Conservation (phyloP, 2,888 invertebrate species). For the Drosophila imparisetae region DNA sequence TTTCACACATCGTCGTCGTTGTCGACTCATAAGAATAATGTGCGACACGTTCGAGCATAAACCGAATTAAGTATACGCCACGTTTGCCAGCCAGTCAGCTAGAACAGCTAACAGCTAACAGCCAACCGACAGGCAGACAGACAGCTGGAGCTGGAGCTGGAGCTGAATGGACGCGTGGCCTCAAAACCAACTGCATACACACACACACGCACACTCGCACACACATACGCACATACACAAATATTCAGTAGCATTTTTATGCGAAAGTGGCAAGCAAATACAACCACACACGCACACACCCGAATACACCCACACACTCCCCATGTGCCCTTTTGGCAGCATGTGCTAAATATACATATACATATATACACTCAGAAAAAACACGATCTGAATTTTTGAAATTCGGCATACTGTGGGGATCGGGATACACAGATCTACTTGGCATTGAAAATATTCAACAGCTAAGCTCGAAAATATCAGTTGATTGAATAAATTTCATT, state of each 20-base stretch:
- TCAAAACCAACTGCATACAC: constrained; percentile 55
- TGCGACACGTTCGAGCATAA: constrained; percentile 77
- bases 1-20: constrained; percentile 76
- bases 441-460: neutral
- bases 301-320: neutral
- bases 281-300: constrained; percentile 1
- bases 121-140: constrained; percentile 9
- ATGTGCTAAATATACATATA: constrained; percentile 22
- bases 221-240: constrained; percentile 23
- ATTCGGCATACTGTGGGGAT: neutral
- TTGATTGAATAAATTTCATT: neutral
- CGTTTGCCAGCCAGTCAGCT: constrained; percentile 60
- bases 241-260: constrained; percentile 65
- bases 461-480: neutral
- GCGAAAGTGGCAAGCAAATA: constrained; percentile 71
- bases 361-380: constrained; percentile 1
- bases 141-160: constrained; percentile 1
- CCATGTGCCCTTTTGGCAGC: constrained; percentile 21
- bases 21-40: constrained; percentile 69
- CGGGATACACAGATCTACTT: neutral
- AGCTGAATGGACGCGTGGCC: constrained; percentile 50
- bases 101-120: constrained; percentile 30
- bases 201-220: constrained; percentile 37
- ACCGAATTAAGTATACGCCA: constrained; percentile 79
- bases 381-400: neutral